Evolutionary conservation across 35 echinoderm and acorn worm genomes (phyloP).

Genomic region (Stichopus chloronotus): DNA sequence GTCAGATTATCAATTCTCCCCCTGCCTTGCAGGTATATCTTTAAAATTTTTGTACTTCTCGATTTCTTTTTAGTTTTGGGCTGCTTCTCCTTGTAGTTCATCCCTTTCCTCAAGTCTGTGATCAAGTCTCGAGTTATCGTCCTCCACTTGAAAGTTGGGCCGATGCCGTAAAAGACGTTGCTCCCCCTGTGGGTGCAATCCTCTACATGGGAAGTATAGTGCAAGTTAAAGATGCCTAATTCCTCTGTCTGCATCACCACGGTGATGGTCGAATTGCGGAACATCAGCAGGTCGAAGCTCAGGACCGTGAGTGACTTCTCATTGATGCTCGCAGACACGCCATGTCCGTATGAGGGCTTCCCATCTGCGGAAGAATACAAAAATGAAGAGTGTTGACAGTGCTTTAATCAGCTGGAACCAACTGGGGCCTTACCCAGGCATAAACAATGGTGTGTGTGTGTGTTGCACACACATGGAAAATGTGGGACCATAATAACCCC

Average conservation of each 20-base stretch:
- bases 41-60: conserved; percentile 57
- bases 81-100: conserved; percentile 56
- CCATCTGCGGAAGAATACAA: conserved; percentile 22
- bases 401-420: not conserved
- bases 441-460: no score
- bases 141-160: conserved; percentile 66
- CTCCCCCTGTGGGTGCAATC: conserved; percentile 50
- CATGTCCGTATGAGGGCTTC: conserved; percentile 56
- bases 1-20: conserved; percentile 81
- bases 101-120: conserved; percentile 77
- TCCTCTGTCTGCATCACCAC: conserved; percentile 73
- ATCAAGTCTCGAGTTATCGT: conserved; percentile 77
- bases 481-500: no score
- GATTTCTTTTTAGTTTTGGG: conserved; percentile 58
- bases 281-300: conserved; percentile 75
- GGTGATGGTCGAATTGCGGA: conserved; percentile 67
- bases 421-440: not conserved
- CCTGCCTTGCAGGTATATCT: conserved; percentile 71
- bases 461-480: no score
- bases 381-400: not conserved
- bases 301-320: conserved; percentile 47
- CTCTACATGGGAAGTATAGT: conserved; percentile 63
- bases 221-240: conserved; percentile 53
- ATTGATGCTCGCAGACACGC: conserved; percentile 59
- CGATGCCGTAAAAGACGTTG: conserved; percentile 71